Conservation (phyloP, 2,888 invertebrate genomes). For the Netelia fuscicornis region DNA sequence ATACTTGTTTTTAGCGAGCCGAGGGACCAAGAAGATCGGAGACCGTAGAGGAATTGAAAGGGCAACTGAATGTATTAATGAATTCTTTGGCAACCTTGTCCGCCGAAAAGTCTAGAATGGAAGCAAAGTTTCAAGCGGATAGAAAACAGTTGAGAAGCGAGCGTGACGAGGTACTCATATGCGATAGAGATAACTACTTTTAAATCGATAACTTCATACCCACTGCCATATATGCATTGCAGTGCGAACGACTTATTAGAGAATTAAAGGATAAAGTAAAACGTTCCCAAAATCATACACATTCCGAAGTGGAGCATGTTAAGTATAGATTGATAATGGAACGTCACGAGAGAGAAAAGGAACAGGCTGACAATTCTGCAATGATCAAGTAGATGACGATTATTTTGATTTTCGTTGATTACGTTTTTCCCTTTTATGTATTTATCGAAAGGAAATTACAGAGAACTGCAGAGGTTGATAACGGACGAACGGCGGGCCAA, state of each 20-base stretch:
- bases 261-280: slow-evolving; percentile 88
- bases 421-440: background rate
- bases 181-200: slow-evolving; percentile 12
- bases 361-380: slow-evolving; percentile 91
- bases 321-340: slow-evolving; percentile 91
- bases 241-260: slow-evolving; percentile 87
- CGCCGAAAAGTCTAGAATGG: slow-evolving; percentile 93
- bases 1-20: slow-evolving; percentile 40
- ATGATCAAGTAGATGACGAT: slow-evolving; percentile 88
- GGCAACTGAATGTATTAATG: slow-evolving; percentile 88
- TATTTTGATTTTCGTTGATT: slow-evolving; percentile 24
- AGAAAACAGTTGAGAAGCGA: slow-evolving; percentile 88
- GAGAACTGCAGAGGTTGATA: slow-evolving; percentile 92
- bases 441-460: slow-evolving; percentile 75
- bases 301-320: slow-evolving; percentile 88
- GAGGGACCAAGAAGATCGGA: slow-evolving; percentile 73
- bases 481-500: slow-evolving; percentile 91
- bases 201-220: background rate
- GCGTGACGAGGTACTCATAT: slow-evolving; percentile 82
- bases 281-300: slow-evolving; percentile 86
- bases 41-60: slow-evolving; percentile 81
- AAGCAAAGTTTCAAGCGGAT: slow-evolving; percentile 92
- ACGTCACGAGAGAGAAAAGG: slow-evolving; percentile 93
- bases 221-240: slow-evolving; percentile 73
- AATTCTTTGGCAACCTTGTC: slow-evolving; percentile 91